These are phyloP conservation scores for Choreutis nemorana DNA, from an alignment of 2,888 invertebrate genomes.

Conservation along the genomic window DNA sequence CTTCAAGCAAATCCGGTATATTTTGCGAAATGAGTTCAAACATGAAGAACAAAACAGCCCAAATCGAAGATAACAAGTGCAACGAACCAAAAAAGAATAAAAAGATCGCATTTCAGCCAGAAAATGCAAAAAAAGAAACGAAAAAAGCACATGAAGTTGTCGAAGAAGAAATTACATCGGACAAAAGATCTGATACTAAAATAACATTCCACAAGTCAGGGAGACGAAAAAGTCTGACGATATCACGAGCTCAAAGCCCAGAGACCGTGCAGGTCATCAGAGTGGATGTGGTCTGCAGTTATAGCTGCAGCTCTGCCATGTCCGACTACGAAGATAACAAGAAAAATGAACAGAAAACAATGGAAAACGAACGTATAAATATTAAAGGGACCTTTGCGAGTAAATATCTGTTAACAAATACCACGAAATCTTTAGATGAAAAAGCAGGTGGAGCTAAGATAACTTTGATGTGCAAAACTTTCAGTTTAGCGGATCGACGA, in stretches of 20 bases:
- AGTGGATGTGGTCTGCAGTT: constrained; percentile 54
- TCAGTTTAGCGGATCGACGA: constrained; percentile 38
- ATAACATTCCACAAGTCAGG: constrained; percentile 36
- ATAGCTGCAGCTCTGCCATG: constrained; percentile 22
- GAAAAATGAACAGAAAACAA: constrained; percentile 8
- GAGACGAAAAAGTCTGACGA: constrained; percentile 50
- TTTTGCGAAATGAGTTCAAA: too few relatives aligned
- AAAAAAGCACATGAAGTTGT: constrained; percentile 15
- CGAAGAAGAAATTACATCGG: constrained; percentile 12
- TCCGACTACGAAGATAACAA: constrained; percentile 30
- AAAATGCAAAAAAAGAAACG: constrained; percentile 10
- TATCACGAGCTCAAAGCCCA: constrained; percentile 50
- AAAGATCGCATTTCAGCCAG: too few relatives aligned
- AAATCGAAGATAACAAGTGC: constrained; percentile 26
- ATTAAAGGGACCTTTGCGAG: constrained; percentile 19
- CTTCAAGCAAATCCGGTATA: constrained; percentile 38
- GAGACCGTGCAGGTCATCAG: constrained; percentile 57
- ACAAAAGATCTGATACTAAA: constrained; percentile 31
- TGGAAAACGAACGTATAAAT: neutral
- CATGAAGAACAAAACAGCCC: constrained; percentile 32
- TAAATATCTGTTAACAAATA: constrained; percentile 47
- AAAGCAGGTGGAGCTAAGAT: constrained; percentile 47
- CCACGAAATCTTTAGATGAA: constrained; percentile 44
- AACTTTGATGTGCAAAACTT: constrained; percentile 54
- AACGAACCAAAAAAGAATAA: constrained; percentile 1